A percentile compares a stretch with the other conserved stretches of the same genome.
phyloP scores from a whole-genome alignment of 1,140 invertebrate genomes.

The Monochamus saltuarius region DNA sequence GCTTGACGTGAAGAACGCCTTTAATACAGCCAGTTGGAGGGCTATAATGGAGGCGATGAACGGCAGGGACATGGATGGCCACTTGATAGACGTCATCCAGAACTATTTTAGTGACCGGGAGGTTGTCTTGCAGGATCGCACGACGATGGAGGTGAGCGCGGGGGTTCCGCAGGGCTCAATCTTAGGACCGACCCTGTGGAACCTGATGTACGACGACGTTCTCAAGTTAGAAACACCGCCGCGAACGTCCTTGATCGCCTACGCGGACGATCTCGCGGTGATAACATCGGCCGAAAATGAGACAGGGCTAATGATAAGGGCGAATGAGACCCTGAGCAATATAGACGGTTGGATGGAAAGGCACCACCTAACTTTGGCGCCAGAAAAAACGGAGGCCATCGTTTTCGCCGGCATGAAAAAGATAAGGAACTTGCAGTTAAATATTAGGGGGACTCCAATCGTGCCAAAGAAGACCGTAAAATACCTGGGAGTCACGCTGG shows the following conservation, averaged over 20 bases:
- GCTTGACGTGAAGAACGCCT: constrained; percentile 24
- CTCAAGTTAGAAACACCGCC: constrained; percentile 21
- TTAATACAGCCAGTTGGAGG: constrained; percentile 21
- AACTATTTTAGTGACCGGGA: constrained; percentile 19
- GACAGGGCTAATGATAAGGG: background rate
- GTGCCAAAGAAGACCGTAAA: background rate
- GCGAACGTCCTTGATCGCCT: constrained; percentile 37
- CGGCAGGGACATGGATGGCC: background rate
- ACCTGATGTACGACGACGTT: constrained; percentile 36
- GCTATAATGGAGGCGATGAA: constrained; percentile 12
- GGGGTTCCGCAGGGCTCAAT: constrained; percentile 43
- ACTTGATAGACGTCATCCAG: constrained; percentile 22
- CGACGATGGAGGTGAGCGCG: background rate
- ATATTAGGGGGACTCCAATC: constrained; percentile 1
- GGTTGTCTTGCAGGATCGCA: constrained; percentile 2
- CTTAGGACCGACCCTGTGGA: constrained; percentile 45
- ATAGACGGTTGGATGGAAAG: constrained; percentile 5
- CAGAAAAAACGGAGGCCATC: constrained; percentile 5
- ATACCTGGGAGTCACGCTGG: constrained; percentile 1
- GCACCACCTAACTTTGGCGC: constrained; percentile 4
- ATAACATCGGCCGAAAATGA: constrained; percentile 12
- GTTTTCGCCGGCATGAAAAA: background rate
- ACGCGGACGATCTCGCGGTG: constrained; percentile 41
- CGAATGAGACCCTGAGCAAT: background rate
- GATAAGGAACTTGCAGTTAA: background rate